phyloP scores from a whole-genome alignment of 2,888 invertebrate species.

The Anthoptus insignis region DNA sequence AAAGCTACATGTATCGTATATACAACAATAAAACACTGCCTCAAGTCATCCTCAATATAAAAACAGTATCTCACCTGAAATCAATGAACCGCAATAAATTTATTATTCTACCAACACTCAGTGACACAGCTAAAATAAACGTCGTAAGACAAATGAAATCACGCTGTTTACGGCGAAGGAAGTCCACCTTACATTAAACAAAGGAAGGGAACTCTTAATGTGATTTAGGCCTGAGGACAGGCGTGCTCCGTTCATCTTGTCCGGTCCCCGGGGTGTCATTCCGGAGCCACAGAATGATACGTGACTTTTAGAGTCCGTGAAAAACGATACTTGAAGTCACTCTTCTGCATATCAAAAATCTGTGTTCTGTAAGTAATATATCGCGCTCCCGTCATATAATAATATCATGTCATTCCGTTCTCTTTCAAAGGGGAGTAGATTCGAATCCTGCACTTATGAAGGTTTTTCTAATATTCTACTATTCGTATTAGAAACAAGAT shows the following conservation, averaged over 20 bases:
- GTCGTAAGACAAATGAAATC: conserved; percentile 59
- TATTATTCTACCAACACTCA: conserved; percentile 28
- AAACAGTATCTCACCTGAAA: conserved; percentile 18
- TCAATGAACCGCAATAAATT: conserved; percentile 33
- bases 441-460: too few relatives aligned
- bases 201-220: conserved; percentile 71
- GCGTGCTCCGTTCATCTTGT: conserved; percentile 79
- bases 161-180: conserved; percentile 57
- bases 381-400: too few relatives aligned
- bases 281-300: conserved; percentile 61
- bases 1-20: not conserved
- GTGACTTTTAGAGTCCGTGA: conserved; percentile 65
- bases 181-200: conserved; percentile 74
- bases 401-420: too few relatives aligned
- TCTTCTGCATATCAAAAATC: not conserved
- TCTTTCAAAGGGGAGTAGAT: too few relatives aligned
- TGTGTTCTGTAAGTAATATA: too few relatives aligned
- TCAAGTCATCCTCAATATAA: conserved; percentile 3
- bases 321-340: conserved; percentile 6
- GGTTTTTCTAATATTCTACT: too few relatives aligned
- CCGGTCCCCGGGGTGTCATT: conserved; percentile 75
- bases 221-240: conserved; percentile 80
- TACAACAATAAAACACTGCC: not conserved
- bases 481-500: too few relatives aligned
- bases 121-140: conserved; percentile 42